Conservation (phyloP, 2,113 vertebrate genomes). For the Chiloscyllium plagiosum region DNA sequence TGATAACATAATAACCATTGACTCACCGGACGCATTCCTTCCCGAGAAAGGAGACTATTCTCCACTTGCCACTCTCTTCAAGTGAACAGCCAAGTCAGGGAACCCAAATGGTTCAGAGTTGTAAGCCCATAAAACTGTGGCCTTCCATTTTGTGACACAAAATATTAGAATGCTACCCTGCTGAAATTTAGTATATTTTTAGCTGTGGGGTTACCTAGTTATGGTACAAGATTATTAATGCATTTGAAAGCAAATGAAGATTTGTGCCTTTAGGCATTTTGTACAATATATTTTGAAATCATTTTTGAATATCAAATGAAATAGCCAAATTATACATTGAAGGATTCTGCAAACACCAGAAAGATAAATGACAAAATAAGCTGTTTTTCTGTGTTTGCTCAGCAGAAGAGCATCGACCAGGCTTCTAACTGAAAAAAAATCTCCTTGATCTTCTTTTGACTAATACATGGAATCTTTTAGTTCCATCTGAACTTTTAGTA, state of each 20-base stretch:
- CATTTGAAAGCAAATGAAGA: not conserved
- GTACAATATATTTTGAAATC: not conserved
- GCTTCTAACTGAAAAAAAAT: not conserved
- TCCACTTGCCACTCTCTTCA: not conserved
- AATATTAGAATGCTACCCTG: not conserved
- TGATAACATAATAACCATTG: not conserved
- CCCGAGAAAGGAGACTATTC: not conserved
- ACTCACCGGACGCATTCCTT: not conserved
- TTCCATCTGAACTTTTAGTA: not conserved
- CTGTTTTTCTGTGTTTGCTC: not conserved
- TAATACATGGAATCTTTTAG: not conserved
- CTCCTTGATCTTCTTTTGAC: not conserved
- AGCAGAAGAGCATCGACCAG: not conserved
- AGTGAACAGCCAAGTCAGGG: too few relatives aligned
- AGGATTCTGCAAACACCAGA: not conserved
- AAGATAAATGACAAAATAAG: not conserved
- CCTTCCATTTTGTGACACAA: not conserved
- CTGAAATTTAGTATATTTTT: not conserved
- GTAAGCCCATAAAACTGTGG: not conserved
- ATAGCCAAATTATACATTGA: not conserved
- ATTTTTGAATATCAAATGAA: not conserved
- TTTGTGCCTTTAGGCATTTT: not conserved
- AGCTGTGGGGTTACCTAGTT: not conserved
- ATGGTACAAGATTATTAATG: not conserved
- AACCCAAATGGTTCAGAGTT: not conserved